Base-by-base conservation (phyloP, 2,888 invertebrate genomes). In the Apodemia duryi region DNA sequence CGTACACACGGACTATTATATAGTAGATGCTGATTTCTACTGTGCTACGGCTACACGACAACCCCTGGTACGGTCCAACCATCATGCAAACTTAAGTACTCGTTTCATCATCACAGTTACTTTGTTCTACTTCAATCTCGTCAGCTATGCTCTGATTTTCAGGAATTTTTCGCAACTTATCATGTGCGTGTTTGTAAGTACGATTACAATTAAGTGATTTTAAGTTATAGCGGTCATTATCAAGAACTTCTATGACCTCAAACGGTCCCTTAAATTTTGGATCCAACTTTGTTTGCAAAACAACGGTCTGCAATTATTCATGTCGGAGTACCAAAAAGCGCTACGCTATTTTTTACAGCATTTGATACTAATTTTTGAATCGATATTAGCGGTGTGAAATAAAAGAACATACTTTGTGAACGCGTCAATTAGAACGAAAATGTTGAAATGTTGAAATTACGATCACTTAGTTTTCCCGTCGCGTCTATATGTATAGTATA, bases 271-370 rank as follows among this genome's bases (percentile, higher is more conserved):
- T 72, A 61, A 52, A 74, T 52, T 72, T 75, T 0, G 73, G 67
- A 32, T 73, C 73, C 3, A 75, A 62, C 43, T 74, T 74, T 0
- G 69, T 68, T 63, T 72, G 69, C n/a, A n/a, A n/a, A n/a, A n/a
- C n/a, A n/a, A n/a, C n/a, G n/a, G n/a, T n/a, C n/a, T n/a, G n/a
- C n/a, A n/a, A n/a, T n/a, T n/a, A n/a, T n/a, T n/a, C n/a, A n/a
- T n/a, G n/a, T n/a, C n/a, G n/a, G n/a, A n/a, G n/a, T n/a, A n/a
- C n/a, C n/a, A n/a, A n/a, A n/a, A n/a, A n/a, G n/a, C n/a, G n/a
- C n/a, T n/a, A n/a, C n/a, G n/a, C n/a, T n/a, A n/a, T n/a, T n/a
- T n/a, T n/a, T n/a, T n/a, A n/a, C n/a, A n/a, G n/a, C n/a, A n/a
- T n/a, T n/a, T n/a, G n/a, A n/a, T n/a, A n/a, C n/a, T n/a, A n/a